Base-by-base conservation (phyloP, 1,140 invertebrate genomes). In the Bombus cullumanus region DNA sequence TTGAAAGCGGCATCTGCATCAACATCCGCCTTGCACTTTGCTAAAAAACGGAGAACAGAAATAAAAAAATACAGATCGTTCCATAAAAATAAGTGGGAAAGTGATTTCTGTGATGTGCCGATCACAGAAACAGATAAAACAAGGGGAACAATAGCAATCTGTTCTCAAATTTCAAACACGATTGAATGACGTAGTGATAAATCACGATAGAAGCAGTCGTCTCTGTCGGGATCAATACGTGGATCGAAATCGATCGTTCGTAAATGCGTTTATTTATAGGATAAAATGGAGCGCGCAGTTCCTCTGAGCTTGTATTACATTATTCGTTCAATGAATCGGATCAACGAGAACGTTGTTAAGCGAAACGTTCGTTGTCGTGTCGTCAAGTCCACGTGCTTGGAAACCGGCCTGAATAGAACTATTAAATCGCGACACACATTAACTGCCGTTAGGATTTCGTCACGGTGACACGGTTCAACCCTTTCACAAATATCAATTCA, bases 271-370 rank as follows among this genome's bases (percentile, higher is more conserved):
- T 77, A 77, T 77, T 77, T 77, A 62, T 77, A 77, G 75, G 15
- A n/a, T 28, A 41, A 62, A 77, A 77, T 41, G 8, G 34, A 39
- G 4, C 73, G 41, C 57, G 28, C 75, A 28, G 57, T 77, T 77
- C 12, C 53, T 34, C 57, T 4, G 22, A 31, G 53, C 43, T 34
- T 57, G 34, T 37, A 77, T 62, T 37, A 57, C 57, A 57, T 62
- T 62, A 28, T 77, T 77, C 75, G 75, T 77, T 62, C 25, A 5
- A n/a, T n/a, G 74, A 76, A 76, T 39, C 74, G 74, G 53, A 57
- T 76, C 34, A 53, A 59, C 47, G 47, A 25, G 34, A 39, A 76
- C 53, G 31, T 34, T 76, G 28, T 39, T 37, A 12, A 37, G 25
- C 53, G 31, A 12, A 25, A 25, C 34, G 74, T 34, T 28, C 34